Evolutionary conservation across 2,888 invertebrate species (phyloP), one percentile per base, ranked within the genome.

Genomic region (Acleris literana): DNA sequence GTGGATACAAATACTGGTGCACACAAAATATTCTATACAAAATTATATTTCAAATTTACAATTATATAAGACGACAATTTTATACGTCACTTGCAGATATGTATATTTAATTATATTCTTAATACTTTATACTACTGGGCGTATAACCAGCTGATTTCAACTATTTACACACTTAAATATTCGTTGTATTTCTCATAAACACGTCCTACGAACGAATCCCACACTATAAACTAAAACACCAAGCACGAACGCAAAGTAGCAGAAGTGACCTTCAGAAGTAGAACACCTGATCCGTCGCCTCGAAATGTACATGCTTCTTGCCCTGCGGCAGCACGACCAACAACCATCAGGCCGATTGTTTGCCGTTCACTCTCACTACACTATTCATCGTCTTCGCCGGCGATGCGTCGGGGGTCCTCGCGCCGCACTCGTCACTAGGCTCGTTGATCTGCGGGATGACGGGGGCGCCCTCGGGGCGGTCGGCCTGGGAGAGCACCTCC

Each of bases 231-330:
- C 1, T 13, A 20, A 55, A 20, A 55, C 46, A 33, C 48, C 55
- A 29, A 65, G 68, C 69, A 62, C 68, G 69, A 63, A 65, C 55
- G 39, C 25, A 43, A 60, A 60, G 52, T 43, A 60, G 39, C 5
- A 64, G 17, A 52, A 57, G 63, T 52, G 16, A 33, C 11, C 3
- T 13, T 66, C 39, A 66, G 75, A 92, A 90, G 74, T 93, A 93
- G 70, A 91, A 88, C 71, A 93, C 79, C 73, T 87, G 83, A 77
- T 92, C 92, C 64, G 81, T 84, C 62, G 84, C 76, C 78, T 91
- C 88, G 69, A 93, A 93, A 73, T 92, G 93, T 74, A 93, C 93
- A 80, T 90, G 92, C 83, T 93, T 93, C 70, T 85, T 84, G 75
- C 80, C 83, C 78, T 83, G 85, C 77, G 83, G 73, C 44, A 90